Evolutionary conservation across 1,140 invertebrate species (phyloP), one percentile per base, ranked within the genome.

Genomic region (Dreissena rostriformis): DNA sequence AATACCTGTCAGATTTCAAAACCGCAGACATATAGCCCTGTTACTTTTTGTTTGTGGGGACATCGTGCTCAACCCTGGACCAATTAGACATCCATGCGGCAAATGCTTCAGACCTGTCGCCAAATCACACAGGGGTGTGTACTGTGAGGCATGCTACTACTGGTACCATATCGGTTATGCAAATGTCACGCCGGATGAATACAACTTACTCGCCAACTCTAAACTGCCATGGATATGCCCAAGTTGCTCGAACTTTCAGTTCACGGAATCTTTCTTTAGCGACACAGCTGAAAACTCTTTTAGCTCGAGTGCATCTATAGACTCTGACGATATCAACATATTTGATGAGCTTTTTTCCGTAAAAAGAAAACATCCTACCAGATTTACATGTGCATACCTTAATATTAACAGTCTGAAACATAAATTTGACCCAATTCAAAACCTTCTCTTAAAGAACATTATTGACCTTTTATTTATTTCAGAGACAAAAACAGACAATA

Each of bases 391-490:
- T 61, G 29, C 74, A 22, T 77, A 77, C 66, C 4, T 77, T 7
- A 77, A 77, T 49, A 77, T 77, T 26, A 77, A 61, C 28, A 77
- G 75, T 66, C 12, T 66, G 49, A 66, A 24, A 65, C 29, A 77
- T 28, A 65, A 77, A 49, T 77, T 66, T 22, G 29, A 61, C 49
- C n/a, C 28, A 15, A 49, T 77, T 10, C 63, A 77, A 77, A 61
- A 77, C 7, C 57, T 66, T 2, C 29, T 77, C 63, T 5, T 77
- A 61, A 52, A 65, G 66, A 77, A 77, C 61, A 11, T 29, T 39
- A 14, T 77, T 65, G 74, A 77, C 29, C 51, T 80, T 17, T 63
- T 85, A 52, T 85, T 85, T 70, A 65, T 80, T 24, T 74, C 83
- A 57, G 83, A 85, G 53, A 75, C 76, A 6, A 85, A 79, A 63